Evolutionary conservation across 2,113 vertebrate species (phyloP).

Genomic region (Grammomys dolichurus): DNA sequence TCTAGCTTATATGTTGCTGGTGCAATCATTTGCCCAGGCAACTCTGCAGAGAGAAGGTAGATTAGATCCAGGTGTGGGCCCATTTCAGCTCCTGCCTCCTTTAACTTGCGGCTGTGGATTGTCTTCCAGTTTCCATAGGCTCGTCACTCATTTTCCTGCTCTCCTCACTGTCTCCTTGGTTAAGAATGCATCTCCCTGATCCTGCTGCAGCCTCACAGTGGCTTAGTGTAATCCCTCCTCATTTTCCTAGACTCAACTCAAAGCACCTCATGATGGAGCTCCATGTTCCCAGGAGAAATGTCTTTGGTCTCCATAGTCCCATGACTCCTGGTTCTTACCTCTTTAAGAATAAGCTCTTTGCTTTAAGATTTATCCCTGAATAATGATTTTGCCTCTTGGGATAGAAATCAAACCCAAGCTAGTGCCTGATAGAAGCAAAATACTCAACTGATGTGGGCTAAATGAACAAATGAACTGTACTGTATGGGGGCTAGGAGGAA

Average conservation of each 20-base stretch:
- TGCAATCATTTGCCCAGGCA: neutral
- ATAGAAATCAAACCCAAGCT: neutral
- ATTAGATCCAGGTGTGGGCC: accelerated
- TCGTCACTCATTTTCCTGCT: neutral
- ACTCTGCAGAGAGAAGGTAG: neutral
- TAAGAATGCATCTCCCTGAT: neutral
- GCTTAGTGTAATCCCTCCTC: neutral
- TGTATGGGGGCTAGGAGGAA: neutral
- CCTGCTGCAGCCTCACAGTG: neutral
- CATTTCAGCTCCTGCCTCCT: neutral
- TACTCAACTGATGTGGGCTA: neutral
- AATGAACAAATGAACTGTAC: slow-evolving; percentile 7
- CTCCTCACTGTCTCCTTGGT: neutral
- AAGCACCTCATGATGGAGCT: neutral
- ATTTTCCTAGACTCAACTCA: slow-evolving; percentile 13
- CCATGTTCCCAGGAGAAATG: neutral
- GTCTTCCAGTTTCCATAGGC: neutral
- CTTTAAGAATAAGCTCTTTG: neutral
- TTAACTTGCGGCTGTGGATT: neutral
- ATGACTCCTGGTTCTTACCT: neutral
- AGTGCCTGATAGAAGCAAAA: neutral
- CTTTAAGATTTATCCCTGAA: neutral
- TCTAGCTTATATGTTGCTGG: neutral
- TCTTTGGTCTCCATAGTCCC: neutral
- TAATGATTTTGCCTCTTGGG: neutral